phyloP scores from a whole-genome alignment of 1,140 invertebrate genomes.

The Patella vulgata region DNA sequence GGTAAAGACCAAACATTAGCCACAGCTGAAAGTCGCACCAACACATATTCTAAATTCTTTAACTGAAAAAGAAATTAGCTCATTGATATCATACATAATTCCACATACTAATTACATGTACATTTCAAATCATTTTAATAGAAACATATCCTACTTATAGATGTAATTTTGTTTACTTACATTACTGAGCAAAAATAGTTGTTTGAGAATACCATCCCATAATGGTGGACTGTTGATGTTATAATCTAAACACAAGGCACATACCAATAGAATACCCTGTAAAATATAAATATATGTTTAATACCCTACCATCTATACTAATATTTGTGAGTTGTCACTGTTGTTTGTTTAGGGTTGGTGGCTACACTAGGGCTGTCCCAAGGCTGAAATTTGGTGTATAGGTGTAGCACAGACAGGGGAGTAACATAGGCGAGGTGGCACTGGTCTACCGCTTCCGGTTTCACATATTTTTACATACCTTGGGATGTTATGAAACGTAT shows the following conservation, averaged over 20 bases:
- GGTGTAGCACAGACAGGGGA: no score
- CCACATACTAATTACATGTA: not conserved
- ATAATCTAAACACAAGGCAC: conserved; percentile 50
- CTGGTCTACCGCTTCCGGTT: no score
- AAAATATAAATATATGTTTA: conserved; percentile 5
- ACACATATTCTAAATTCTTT: conserved; percentile 39
- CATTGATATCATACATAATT: not conserved
- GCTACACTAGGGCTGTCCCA: no score
- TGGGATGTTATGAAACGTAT: not conserved
- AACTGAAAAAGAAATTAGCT: conserved; percentile 20
- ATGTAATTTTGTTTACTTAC: no score
- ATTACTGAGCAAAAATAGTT: conserved; percentile 41
- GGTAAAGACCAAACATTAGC: conserved; percentile 43
- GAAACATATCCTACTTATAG: no score
- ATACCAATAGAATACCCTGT: conserved; percentile 44
- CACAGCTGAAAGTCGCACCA: conserved; percentile 34
- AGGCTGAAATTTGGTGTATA: no score
- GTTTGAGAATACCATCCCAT: conserved; percentile 47
- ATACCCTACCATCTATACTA: not conserved
- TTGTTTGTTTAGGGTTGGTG: no score
- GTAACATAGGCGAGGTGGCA: no score
- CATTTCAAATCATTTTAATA: not conserved
- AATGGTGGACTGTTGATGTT: conserved; percentile 41
- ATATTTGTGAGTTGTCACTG: not conserved
- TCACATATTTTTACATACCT: not conserved